phyloP scores from a whole-genome alignment of 2,113 vertebrate genomes.

The Pleuronectes platessa region DNA sequence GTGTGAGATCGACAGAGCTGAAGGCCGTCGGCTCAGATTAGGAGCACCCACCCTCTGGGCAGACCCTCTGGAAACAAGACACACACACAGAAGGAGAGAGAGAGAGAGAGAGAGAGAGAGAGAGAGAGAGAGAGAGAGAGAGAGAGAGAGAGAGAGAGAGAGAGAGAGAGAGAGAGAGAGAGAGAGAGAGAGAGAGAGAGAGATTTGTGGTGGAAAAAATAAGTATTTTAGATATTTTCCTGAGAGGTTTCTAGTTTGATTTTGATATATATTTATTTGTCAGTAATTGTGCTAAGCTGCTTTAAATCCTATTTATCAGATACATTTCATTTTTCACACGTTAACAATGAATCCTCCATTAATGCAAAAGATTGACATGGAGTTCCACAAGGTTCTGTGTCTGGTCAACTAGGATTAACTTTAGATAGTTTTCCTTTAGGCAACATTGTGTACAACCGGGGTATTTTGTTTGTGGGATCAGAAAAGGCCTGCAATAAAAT shows the following conservation, averaged over 20 bases:
- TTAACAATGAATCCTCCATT: too few relatives aligned
- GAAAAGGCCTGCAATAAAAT: too few relatives aligned
- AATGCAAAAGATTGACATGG: too few relatives aligned
- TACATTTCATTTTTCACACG: too few relatives aligned
- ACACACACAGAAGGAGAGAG: conserved; percentile 1
- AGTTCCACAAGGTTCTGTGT: background rate
- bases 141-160: background rate
- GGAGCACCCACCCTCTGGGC: conserved; percentile 46
- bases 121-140: too few relatives aligned
- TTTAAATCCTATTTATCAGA: too few relatives aligned
- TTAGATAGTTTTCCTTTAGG: background rate
- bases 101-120: too few relatives aligned
- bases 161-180: background rate
- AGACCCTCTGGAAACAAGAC: conserved; percentile 1
- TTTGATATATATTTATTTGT: too few relatives aligned
- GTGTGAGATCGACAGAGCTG: conserved; percentile 57
- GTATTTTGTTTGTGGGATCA: background rate
- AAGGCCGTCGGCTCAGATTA: conserved; percentile 50
- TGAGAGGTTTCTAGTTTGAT: too few relatives aligned
- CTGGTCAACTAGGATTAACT: background rate
- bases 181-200: background rate
- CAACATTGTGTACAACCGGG: background rate
- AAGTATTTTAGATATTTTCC: too few relatives aligned
- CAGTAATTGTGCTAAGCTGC: too few relatives aligned
- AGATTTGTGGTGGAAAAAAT: background rate